A percentile compares a stretch with the other conserved stretches of the same genome.
Evolutionary conservation across 2,113 vertebrate species (phyloP).

Genomic region (Stictonetta naevosa): DNA sequence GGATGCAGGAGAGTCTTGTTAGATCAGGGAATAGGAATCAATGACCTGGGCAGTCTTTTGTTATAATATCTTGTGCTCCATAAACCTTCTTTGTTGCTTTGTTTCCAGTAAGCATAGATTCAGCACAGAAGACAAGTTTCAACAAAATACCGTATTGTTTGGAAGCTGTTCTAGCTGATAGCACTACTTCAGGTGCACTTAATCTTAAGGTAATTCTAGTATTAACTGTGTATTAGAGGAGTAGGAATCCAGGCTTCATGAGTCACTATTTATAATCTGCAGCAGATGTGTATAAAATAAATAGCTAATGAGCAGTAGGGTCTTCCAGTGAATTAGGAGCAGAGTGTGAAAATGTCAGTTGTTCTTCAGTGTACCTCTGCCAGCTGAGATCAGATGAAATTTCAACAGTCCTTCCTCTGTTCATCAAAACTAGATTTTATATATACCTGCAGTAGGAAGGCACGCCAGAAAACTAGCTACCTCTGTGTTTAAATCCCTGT

Average conservation of each 20-base stretch:
- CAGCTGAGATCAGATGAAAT: background rate
- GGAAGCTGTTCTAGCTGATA: background rate
- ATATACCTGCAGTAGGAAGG: background rate
- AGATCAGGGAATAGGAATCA: background rate
- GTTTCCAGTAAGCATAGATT: background rate
- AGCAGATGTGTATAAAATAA: background rate
- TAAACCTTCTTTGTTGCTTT: background rate
- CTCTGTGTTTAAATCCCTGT: background rate
- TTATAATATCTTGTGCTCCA: background rate
- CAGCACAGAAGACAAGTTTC: background rate
- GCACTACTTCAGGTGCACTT: background rate
- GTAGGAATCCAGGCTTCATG: background rate
- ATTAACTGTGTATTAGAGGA: background rate
- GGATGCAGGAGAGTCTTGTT: background rate
- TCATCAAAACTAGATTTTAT: background rate
- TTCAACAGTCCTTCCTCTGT: background rate
- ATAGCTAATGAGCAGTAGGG: background rate
- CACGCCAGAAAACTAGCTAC: background rate
- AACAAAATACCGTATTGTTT: background rate
- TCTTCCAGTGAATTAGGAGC: background rate
- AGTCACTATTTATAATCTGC: background rate
- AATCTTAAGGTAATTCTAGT: constrained; percentile 1
- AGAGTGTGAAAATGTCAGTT: background rate
- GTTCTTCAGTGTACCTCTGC: background rate
- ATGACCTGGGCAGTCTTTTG: background rate